Evolutionary conservation across 2,797 vertebrate genomes (phyloP), one percentile per base, ranked within the genome.

Genomic region (Chrysocyon brachyurus): DNA sequence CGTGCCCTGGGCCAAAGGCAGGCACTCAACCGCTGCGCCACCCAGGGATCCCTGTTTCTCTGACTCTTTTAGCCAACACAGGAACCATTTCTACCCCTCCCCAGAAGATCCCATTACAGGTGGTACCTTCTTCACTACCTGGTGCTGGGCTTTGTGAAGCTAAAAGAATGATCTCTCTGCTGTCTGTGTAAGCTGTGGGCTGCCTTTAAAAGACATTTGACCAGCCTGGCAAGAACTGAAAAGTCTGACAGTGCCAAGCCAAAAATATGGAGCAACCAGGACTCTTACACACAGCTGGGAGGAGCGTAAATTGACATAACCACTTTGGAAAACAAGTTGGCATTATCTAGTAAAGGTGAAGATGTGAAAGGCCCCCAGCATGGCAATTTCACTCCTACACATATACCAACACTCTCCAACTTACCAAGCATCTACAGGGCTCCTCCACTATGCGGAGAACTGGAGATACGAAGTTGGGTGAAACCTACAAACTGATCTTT

Each of bases 191-290:
- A 75, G 36, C 46, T n/a, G 9, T 33, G 14, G 81, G 9, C 77
- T 82, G 72, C 89, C 92, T 75, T 86, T 66, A 88, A 79, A 89
- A 92, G 15, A 96, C n/a, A 93, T 8, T 12, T 31, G 31, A 22
- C 46, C 54, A 59, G 78, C 31, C 72, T 61, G 28, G 49, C 40
- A 68, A 91, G 83, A 93, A 91, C 3, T 26, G 36, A 72, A 86
- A 85, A 93, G 40, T 46, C 68, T 59, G 54, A 84, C 33, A 33
- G 77, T 8, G 61, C 40, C 70, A 75, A 56, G 49, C 28, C 57
- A 90, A 88, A 52, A 46, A 26, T 31, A 94, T 2, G 89, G 5
- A 83, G 86, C 66, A 89, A 56, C 57, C 68, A 91, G 40, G 56
- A 19, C 82, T 40, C 79, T 40, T 31, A 70, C 0, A 24, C 31